Conservation (phyloP, 2,888 invertebrate genomes). For the Epistrophe grossulariae region DNA sequence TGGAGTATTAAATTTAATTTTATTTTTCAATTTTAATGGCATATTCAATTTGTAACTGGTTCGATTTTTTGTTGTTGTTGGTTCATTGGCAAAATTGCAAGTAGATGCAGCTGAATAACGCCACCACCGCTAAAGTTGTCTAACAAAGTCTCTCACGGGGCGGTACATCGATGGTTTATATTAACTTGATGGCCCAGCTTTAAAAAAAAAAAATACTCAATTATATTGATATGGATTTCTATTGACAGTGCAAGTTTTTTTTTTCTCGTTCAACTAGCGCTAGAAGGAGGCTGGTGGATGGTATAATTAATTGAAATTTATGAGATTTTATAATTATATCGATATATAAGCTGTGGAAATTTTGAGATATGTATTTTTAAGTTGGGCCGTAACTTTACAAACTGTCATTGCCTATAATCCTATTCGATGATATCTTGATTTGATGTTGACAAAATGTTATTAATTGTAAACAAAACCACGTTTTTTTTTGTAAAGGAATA, state of each 20-base stretch:
- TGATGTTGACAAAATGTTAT: conserved; percentile 57
- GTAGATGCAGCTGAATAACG: background rate
- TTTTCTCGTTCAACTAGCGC: conserved; percentile 16
- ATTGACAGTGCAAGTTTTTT: conserved; percentile 66
- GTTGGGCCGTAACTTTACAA: conserved; percentile 50
- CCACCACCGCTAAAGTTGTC: conserved; percentile 1
- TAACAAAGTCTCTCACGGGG: conserved; percentile 31
- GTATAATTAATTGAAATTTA: conserved; percentile 75
- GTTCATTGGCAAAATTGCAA: background rate
- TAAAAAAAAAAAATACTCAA: conserved; percentile 51
- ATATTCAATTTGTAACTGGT: conserved; percentile 22
- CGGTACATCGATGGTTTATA: conserved; percentile 34
- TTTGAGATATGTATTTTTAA: conserved; percentile 69
- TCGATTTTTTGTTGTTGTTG: background rate
- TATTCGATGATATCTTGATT: conserved; percentile 49
- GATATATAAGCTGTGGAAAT: conserved; percentile 60
- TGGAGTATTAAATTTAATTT: background rate
- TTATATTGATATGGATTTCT: conserved; percentile 44
- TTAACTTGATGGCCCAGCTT: conserved; percentile 46
- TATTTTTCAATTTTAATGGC: conserved; percentile 12
- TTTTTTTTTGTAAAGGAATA: background rate
- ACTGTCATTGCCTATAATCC: conserved; percentile 59
- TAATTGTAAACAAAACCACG: conserved; percentile 45
- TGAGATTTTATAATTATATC: conserved; percentile 73
- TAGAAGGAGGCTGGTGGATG: conserved; percentile 38